These are phyloP conservation scores for Anguilla marmorata DNA, from an alignment of 2,797 vertebrate genomes.

Conservation along the genomic window DNA sequence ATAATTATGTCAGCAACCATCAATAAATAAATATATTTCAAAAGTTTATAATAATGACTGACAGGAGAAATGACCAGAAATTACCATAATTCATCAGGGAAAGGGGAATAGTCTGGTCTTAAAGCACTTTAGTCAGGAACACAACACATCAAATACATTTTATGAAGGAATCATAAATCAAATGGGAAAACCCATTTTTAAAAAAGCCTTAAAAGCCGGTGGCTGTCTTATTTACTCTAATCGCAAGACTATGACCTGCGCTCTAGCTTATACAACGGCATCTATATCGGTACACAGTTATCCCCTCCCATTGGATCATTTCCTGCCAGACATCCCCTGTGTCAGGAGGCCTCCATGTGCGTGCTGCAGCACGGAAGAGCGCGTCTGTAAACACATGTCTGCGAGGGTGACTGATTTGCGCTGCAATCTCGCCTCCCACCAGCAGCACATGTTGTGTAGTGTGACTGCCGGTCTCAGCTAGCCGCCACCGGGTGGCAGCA, in stretches of 20 bases:
- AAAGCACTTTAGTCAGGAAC: not conserved
- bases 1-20: not conserved
- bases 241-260: constrained; percentile 3
- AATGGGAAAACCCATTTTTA: not conserved
- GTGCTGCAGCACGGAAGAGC: constrained; percentile 17
- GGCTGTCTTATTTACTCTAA: not conserved
- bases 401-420: constrained; percentile 41
- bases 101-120: not conserved
- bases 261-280: constrained; percentile 58
- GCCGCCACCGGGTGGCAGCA: constrained; percentile 48
- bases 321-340: constrained; percentile 35
- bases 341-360: constrained; percentile 50
- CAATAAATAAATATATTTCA: not conserved
- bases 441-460: constrained; percentile 53
- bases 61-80: not conserved
- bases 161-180: not conserved
- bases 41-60: not conserved
- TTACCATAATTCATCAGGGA: not conserved
- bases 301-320: constrained; percentile 44
- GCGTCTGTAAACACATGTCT: constrained; percentile 54
- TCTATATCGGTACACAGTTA: constrained; percentile 35
- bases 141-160: not conserved
- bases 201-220: not conserved
- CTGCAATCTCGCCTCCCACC: constrained; percentile 33
- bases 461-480: constrained; percentile 49